phyloP scores from a whole-genome alignment of 2,888 invertebrate species.

The Morpho deidamia region DNA sequence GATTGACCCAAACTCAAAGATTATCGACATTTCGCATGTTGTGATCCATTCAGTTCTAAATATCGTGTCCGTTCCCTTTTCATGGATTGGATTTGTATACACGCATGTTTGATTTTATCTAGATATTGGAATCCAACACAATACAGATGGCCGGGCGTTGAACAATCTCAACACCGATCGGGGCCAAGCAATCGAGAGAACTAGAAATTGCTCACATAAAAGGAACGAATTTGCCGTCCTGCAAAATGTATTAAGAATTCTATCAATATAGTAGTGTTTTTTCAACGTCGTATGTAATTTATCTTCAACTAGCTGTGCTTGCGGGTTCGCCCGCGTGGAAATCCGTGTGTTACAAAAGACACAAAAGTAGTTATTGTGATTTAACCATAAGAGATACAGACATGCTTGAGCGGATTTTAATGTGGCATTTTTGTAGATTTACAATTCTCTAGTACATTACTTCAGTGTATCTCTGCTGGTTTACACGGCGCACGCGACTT shows the following conservation, averaged over 20 bases:
- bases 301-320: too few species aligned
- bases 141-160: slow-evolving; percentile 7
- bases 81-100: slow-evolving; percentile 1
- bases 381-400: too few species aligned
- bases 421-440: too few species aligned
- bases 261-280: neutral
- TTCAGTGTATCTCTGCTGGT: too few species aligned
- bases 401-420: too few species aligned
- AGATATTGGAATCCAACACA: slow-evolving; percentile 14
- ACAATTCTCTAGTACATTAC: too few species aligned
- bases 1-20: slow-evolving; percentile 20
- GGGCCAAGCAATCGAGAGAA: slow-evolving; percentile 3
- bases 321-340: too few species aligned
- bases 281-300: neutral
- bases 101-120: slow-evolving; percentile 7
- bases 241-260: neutral
- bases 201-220: slow-evolving; percentile 5
- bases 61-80: slow-evolving; percentile 10
- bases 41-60: slow-evolving; percentile 12
- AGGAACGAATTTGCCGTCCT: neutral
- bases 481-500: too few species aligned
- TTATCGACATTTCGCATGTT: slow-evolving; percentile 27
- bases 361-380: too few species aligned
- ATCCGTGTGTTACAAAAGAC: too few species aligned
- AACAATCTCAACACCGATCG: slow-evolving; percentile 13